A percentile compares a stretch with the other conserved stretches of the same genome.
Evolutionary conservation across 2,888 invertebrate genomes (phyloP).

Genomic region (Drosophila longiperda): DNA sequence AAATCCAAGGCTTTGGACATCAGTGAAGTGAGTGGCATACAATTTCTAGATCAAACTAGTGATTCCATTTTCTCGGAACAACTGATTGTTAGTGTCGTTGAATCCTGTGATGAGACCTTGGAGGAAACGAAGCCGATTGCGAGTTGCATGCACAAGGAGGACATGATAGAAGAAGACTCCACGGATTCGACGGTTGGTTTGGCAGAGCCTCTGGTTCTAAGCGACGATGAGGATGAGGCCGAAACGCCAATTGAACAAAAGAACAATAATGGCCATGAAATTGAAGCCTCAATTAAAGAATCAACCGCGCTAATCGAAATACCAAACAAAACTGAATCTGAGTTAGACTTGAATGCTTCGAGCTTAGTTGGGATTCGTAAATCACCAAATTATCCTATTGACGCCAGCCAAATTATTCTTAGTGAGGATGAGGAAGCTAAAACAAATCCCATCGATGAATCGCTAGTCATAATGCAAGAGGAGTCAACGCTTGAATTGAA

Average conservation of each 20-base stretch:
- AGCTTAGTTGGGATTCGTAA: neutral
- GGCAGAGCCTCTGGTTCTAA: constrained; percentile 61
- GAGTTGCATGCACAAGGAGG: neutral
- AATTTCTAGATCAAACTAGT: constrained; percentile 76
- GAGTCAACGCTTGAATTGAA: constrained; percentile 12
- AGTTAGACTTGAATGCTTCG: constrained; percentile 18
- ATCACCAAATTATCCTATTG: constrained; percentile 25
- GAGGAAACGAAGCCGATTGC: constrained; percentile 46
- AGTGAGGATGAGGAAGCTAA: neutral
- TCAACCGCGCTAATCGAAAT: neutral
- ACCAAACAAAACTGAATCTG: constrained; percentile 13
- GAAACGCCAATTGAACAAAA: neutral
- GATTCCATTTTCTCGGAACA: constrained; percentile 78
- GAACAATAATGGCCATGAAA: neutral
- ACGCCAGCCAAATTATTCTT: neutral
- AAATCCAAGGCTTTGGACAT: constrained; percentile 10
- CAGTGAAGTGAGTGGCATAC: constrained; percentile 80
- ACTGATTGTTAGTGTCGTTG: constrained; percentile 63
- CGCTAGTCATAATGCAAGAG: neutral
- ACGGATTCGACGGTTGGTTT: constrained; percentile 59
- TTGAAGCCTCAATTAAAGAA: neutral
- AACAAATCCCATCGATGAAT: neutral
- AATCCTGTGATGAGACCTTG: constrained; percentile 57
- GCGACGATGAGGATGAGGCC: constrained; percentile 58
- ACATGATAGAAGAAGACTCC: constrained; percentile 12